Conservation (phyloP, 2,113 vertebrate species). For the Hemiprocne comata region DNA sequence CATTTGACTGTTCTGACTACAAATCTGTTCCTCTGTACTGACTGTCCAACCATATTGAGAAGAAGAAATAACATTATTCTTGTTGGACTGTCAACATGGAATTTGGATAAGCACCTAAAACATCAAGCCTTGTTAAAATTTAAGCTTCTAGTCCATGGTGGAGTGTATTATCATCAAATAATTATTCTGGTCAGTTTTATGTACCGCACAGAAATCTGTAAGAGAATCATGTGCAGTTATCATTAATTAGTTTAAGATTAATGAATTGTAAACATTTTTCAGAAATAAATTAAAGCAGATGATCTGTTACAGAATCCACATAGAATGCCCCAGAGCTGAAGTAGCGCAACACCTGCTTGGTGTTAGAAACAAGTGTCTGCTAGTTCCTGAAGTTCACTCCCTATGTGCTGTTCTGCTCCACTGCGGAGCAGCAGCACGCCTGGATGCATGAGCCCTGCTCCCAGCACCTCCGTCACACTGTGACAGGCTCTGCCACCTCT, state of each 20-base stretch:
- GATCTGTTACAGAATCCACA: background rate
- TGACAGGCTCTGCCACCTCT: too few relatives aligned
- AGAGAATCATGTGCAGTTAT: background rate
- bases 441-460: accelerated
- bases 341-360: background rate
- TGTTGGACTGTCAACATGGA: background rate
- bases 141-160: background rate
- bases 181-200: background rate
- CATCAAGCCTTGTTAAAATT: background rate
- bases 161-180: background rate
- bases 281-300: background rate
- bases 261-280: background rate
- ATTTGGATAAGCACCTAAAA: too few relatives aligned
- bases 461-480: background rate
- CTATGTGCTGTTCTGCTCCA: background rate
- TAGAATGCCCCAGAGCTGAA: background rate
- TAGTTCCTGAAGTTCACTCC: background rate
- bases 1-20: background rate
- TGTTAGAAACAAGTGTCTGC: background rate
- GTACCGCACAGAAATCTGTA: background rate
- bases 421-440: too few relatives aligned
- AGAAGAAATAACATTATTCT: background rate
- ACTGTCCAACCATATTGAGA: background rate
- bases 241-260: background rate
- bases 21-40: background rate